A percentile compares a stretch with the other conserved stretches of the same genome.
phyloP scores from a whole-genome alignment of 2,113 vertebrate species.

The Vireo altiloquus region DNA sequence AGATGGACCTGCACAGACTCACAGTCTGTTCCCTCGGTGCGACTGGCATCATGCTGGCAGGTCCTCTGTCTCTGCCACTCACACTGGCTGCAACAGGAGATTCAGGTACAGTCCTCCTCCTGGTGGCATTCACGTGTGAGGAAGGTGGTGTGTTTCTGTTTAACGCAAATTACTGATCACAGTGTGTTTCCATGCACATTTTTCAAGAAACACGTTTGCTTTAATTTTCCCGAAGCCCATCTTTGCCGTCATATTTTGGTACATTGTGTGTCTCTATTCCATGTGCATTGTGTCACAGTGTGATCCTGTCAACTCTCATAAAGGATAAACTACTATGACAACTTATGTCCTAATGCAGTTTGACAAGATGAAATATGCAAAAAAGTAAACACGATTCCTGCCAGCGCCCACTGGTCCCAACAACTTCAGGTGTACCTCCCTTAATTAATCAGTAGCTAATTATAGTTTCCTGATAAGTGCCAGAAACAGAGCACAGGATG shows the following conservation, averaged over 20 bases:
- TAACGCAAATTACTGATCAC: background rate
- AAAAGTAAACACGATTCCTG: background rate
- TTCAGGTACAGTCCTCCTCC: background rate
- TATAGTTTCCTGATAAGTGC: background rate
- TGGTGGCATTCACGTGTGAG: background rate
- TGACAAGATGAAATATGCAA: slow-evolving; percentile 10
- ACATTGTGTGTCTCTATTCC: background rate
- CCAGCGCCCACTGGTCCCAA: background rate
- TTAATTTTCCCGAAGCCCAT: background rate
- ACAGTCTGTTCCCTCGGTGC: background rate
- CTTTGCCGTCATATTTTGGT: background rate
- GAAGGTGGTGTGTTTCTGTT: background rate
- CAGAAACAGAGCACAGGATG: background rate
- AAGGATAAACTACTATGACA: background rate
- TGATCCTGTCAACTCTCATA: background rate
- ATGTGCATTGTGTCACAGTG: background rate
- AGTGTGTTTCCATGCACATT: background rate
- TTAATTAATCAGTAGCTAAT: background rate
- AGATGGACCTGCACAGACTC: background rate
- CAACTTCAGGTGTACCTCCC: background rate
- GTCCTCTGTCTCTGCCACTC: background rate
- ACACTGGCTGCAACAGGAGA: background rate
- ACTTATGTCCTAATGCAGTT: background rate
- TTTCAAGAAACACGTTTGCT: fast-evolving
- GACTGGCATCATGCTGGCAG: fast-evolving